phyloP scores from a whole-genome alignment of 2,888 invertebrate species.

The Palloptera scutellata region DNA sequence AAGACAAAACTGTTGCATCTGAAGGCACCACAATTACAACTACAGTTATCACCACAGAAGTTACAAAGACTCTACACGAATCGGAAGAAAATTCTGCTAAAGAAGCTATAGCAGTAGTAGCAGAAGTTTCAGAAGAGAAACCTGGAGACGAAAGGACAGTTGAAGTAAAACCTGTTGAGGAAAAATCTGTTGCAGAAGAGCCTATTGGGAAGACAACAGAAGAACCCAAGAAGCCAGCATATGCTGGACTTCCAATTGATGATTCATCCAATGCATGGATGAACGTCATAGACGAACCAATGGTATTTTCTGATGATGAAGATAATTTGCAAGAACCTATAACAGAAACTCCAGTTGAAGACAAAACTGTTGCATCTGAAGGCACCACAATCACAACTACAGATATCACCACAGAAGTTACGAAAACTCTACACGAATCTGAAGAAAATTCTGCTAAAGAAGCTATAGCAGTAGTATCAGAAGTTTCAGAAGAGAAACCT shows the following conservation, averaged over 20 bases:
- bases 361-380: no score
- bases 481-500: neutral
- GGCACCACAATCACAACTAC: neutral
- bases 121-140: neutral
- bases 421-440: neutral
- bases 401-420: neutral
- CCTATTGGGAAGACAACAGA: neutral
- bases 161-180: neutral
- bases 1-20: no score
- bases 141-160: neutral
- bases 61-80: neutral
- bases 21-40: neutral
- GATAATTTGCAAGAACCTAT: slow-evolving; percentile 14
- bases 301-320: slow-evolving; percentile 55
- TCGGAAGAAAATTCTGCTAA: neutral
- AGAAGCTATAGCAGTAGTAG: neutral
- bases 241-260: slow-evolving; percentile 53
- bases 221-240: slow-evolving; percentile 43
- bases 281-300: slow-evolving; percentile 57
- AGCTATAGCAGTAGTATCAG: neutral
- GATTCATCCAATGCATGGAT: slow-evolving; percentile 54
- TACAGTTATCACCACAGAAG: neutral
- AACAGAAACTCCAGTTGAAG: neutral
- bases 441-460: neutral
- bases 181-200: neutral